These are phyloP conservation scores for Caretta caretta DNA, from an alignment of 2,113 vertebrate species.

Conservation along the genomic window DNA sequence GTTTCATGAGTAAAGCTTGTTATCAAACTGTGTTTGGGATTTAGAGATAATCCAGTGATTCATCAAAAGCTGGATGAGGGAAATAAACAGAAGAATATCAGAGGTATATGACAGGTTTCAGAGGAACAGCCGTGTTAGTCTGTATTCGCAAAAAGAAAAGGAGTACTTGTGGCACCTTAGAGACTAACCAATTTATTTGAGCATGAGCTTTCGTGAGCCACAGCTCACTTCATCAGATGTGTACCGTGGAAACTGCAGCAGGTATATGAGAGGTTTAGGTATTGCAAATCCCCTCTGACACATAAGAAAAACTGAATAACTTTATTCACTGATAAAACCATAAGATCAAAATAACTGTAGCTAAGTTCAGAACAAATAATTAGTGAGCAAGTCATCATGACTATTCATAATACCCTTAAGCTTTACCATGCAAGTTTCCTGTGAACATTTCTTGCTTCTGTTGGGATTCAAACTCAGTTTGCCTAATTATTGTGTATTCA, in stretches of 20 bases:
- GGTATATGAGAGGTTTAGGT: background rate
- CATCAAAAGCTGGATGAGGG: constrained; percentile 1
- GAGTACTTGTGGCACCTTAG: no score
- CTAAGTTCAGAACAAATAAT: background rate
- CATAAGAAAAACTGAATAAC: constrained; percentile 10
- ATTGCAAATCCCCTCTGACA: background rate
- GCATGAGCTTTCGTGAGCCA: no score
- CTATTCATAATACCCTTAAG: constrained; percentile 6
- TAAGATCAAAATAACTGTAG: constrained; percentile 15
- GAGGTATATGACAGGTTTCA: background rate
- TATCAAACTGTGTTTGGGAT: background rate
- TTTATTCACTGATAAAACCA: background rate
- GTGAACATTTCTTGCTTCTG: background rate
- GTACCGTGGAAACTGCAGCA: no score
- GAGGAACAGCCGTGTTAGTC: no score
- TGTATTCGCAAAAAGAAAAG: no score
- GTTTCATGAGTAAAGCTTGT: constrained; percentile 18
- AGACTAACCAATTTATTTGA: no score
- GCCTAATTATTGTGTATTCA: background rate
- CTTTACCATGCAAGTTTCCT: constrained; percentile 8
- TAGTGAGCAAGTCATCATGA: constrained; percentile 19
- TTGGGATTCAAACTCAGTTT: background rate
- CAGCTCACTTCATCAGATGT: no score
- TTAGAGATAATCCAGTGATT: constrained; percentile 32
- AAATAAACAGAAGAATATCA: background rate